Conservation (phyloP, 30 jellyfish, hydroid and myxozoan genomes). For the Cassiopea andromeda region DNA sequence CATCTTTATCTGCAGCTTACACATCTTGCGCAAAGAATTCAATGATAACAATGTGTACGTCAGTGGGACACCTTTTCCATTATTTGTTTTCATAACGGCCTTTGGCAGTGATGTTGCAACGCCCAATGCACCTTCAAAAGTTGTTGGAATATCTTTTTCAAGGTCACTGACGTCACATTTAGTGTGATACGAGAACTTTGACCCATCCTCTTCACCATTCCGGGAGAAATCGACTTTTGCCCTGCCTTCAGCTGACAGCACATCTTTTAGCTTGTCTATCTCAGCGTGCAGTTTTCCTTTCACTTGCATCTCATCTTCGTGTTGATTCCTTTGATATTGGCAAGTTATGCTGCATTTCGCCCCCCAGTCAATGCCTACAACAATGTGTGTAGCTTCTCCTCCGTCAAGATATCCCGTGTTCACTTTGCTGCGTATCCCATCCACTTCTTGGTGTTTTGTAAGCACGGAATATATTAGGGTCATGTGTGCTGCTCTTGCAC, state of each 20-base stretch:
- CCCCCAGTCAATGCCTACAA: slow-evolving; percentile 82
- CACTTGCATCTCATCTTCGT: slow-evolving; percentile 50
- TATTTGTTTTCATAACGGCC: slow-evolving; percentile 40
- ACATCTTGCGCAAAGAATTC: slow-evolving; percentile 32
- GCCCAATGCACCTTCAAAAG: slow-evolving; percentile 52
- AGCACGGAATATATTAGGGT: slow-evolving; percentile 50
- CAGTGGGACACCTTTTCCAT: slow-evolving; percentile 72
- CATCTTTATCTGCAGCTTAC: slow-evolving; percentile 23
- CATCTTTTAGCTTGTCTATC: slow-evolving; percentile 37
- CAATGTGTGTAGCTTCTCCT: slow-evolving; percentile 73
- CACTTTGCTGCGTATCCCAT: slow-evolving; percentile 42
- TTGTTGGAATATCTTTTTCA: slow-evolving; percentile 51
- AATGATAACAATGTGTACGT: slow-evolving; percentile 48
- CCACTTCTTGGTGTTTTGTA: slow-evolving; percentile 63
- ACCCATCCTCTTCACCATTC: slow-evolving; percentile 12
- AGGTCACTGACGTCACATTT: slow-evolving; percentile 63
- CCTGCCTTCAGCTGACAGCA: slow-evolving; percentile 26
- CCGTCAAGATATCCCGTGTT: slow-evolving; percentile 31
- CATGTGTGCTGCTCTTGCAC: slow-evolving; percentile 45
- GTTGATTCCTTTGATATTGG: background rate
- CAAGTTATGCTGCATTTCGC: slow-evolving; percentile 75
- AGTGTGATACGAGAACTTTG: slow-evolving; percentile 42
- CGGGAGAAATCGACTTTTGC: slow-evolving; percentile 46
- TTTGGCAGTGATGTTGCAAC: slow-evolving; percentile 50
- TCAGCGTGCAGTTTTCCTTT: slow-evolving; percentile 61